Base-by-base conservation (phyloP, 2,113 vertebrate species). In the Euleptes europaea region DNA sequence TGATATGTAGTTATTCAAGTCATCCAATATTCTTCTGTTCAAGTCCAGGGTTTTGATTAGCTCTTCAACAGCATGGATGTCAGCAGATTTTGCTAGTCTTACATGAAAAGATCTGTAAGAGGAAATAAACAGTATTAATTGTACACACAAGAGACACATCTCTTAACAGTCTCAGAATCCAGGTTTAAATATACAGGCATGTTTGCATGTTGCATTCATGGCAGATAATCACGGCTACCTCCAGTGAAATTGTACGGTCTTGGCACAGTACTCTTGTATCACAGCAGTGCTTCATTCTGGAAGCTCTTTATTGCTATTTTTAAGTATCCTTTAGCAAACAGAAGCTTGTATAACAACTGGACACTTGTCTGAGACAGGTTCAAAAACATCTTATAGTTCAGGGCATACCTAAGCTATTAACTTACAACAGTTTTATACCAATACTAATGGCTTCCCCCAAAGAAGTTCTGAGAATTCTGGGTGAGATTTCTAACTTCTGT, bases 81-180 rank as follows among this genome's bases (percentile, higher is more conserved):
- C 98, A 23, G 40, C 72, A 8, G 83, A 28, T 80, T 83, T 90
- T 14, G 97, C 97, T 74, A 86, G 91, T 87, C 98, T 97, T 91
- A 99, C 97, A 38, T 91, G 73, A 92, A 99, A 92, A 0, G 90
- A 95, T 87, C 98, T 99, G 89, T 40, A 15, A 71, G 80, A 88
- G 71, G 40, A 87, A 4, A 91, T 33, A 69, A 31, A 86, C 1
- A 44, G 23, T 51, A 44, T 75, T 49, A 5, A 57, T 88, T 4
- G 12, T 42, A 40, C 28, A 13, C 5, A 26, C 28, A 44, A 54
- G 47, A 21, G 65, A 73, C 23, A 49, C 33, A 60, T 33, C 51
- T 47, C 78, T 14, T 19, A 85, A 79, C 19, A 19, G 54, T 79
- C 40, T 79, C 77, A 31, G 35, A 70, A 51, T 42, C 19, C n/a